A percentile compares a stretch with the other conserved stretches of the same genome.
Evolutionary conservation across 2,797 vertebrate genomes (phyloP).

Genomic region (Calcarius lapponicus): DNA sequence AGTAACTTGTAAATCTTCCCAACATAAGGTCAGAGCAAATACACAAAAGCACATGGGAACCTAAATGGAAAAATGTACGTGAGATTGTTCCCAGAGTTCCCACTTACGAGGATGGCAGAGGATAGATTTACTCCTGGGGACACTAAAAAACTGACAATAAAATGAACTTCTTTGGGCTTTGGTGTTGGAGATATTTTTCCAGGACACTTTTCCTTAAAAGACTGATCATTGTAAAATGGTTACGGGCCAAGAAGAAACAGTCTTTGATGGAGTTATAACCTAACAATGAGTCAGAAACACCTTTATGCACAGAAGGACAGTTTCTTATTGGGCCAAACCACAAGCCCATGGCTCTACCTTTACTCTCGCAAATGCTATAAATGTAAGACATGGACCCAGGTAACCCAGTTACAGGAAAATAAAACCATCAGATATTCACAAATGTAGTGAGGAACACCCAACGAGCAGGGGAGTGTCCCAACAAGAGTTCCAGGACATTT

Average conservation of each 20-base stretch:
- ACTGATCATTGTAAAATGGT: neutral
- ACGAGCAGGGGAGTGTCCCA: neutral
- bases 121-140: conserved; percentile 24
- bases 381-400: neutral
- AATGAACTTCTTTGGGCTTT: neutral
- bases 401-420: neutral
- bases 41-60: conserved; percentile 25
- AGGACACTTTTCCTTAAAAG: neutral
- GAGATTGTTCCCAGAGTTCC: conserved; percentile 36
- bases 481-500: neutral
- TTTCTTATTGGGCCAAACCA: neutral
- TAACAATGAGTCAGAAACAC: neutral
- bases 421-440: neutral
- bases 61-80: conserved; percentile 50
- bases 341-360: neutral
- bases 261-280: neutral
- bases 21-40: conserved; percentile 56
- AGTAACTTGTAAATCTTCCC: conserved; percentile 36
- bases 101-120: neutral
- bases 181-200: neutral
- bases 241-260: neutral
- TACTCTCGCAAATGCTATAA: neutral
- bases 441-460: neutral
- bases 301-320: neutral
- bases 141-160: conserved; percentile 15